phyloP scores from a whole-genome alignment of 2,888 invertebrate species.

The Rotaria socialis region DNA sequence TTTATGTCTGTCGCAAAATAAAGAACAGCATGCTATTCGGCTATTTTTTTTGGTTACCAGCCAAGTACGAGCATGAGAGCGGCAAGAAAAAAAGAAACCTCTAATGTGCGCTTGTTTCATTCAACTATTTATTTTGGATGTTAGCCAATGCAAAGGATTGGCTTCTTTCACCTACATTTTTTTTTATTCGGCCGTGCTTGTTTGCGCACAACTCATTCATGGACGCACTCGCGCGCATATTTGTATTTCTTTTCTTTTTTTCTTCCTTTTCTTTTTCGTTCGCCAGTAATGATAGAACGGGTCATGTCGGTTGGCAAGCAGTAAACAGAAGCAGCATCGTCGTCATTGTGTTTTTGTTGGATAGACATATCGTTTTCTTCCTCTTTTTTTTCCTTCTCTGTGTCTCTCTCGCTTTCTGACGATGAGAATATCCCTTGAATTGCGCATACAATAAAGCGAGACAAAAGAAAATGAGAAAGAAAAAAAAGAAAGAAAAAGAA shows the following conservation, averaged over 20 bases:
- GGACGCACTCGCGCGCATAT: neutral
- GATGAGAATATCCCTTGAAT: neutral
- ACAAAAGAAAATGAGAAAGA: neutral
- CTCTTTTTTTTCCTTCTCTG: neutral
- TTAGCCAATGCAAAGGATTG: neutral
- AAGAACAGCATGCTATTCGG: neutral
- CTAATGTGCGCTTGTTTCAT: neutral
- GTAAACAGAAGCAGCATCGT: neutral
- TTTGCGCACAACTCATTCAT: constrained; percentile 1
- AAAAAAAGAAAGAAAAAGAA: neutral
- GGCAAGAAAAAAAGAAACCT: neutral
- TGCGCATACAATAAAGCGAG: neutral
- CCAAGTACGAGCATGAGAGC: neutral
- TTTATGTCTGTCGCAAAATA: neutral
- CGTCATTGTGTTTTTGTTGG: constrained; percentile 24
- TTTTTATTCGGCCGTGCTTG: neutral
- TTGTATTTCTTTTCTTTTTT: neutral
- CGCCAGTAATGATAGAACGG: neutral
- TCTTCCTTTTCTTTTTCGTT: neutral
- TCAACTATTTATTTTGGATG: neutral
- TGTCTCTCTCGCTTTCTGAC: neutral
- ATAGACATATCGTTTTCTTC: neutral
- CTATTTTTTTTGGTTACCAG: neutral
- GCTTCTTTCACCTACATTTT: neutral
- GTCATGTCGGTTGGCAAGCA: neutral